phyloP scores from a whole-genome alignment of 2,888 invertebrate species.

The Mythimna pallens region DNA sequence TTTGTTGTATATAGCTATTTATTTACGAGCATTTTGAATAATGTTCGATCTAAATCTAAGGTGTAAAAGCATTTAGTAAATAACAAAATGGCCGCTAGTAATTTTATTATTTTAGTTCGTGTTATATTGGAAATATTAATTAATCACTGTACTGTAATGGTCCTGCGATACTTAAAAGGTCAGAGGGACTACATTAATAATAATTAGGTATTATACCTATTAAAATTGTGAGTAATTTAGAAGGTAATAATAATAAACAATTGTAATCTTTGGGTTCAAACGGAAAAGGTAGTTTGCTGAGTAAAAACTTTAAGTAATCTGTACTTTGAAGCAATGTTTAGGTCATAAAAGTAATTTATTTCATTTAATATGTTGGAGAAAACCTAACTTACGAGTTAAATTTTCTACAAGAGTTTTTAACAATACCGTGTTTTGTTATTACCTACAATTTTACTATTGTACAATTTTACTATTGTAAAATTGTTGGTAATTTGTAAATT shows the following conservation, averaged over 20 bases:
- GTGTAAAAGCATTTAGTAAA: constrained; percentile 46
- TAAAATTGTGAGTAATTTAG: constrained; percentile 33
- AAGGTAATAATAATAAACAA: constrained; percentile 42
- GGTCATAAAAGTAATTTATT: constrained; percentile 25
- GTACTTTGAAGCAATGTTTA: constrained; percentile 18
- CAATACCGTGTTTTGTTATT: neutral
- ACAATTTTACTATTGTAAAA: too few species aligned
- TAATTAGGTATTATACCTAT: constrained; percentile 29
- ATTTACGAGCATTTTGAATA: constrained; percentile 40
- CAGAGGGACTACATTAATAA: constrained; percentile 32
- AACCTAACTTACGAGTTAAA: neutral
- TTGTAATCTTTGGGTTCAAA: constrained; percentile 44
- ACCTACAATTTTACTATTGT: too few species aligned
- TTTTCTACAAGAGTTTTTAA: constrained; percentile 8
- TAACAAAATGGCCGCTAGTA: constrained; percentile 22
- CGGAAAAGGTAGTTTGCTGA: constrained; percentile 29
- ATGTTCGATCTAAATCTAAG: constrained; percentile 50
- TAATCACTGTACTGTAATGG: constrained; percentile 48
- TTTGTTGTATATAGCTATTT: constrained; percentile 1
- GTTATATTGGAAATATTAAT: constrained; percentile 50
- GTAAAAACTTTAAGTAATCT: constrained; percentile 21
- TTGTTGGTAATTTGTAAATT: neutral
- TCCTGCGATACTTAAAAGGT: constrained; percentile 51
- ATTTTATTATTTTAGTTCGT: constrained; percentile 47
- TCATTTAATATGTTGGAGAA: neutral